Evolutionary conservation across 2,113 vertebrate genomes (phyloP), one percentile per base, ranked within the genome.

Genomic region (Malurus melanocephalus): DNA sequence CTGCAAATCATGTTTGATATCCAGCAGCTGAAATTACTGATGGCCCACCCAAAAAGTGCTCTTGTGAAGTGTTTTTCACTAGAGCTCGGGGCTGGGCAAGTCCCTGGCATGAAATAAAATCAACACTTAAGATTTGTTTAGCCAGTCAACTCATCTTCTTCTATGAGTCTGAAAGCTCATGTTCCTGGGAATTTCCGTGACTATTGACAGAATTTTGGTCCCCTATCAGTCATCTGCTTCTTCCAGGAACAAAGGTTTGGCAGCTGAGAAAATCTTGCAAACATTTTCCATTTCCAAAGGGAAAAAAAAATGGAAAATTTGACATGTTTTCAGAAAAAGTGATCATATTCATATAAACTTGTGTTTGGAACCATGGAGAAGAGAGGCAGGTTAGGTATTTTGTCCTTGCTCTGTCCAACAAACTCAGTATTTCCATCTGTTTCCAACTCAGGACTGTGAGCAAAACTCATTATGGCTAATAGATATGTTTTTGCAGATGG

Each of bases 11-110:
- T 23, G 12, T 51, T 89, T 93, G 84, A 94, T 94, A 90, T 89
- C 67, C 75, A 94, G 67, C 78, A 93, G 85, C 81, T 88, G 89
- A 92, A 83, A 85, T 73, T 85, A 73, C n/a, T 88, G 86, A 52
- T 7, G 14, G 71, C 15, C 81, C 91, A 87, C 85, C 94, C 89
- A 85, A 66, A 83, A 90, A 87, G 9, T n/a, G 32, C 62, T 92
- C 78, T 76, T 62, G 32, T 86, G 55, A 85, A 91, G 71, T 67
- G 42, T 90, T 93, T 88, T 85, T 73, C 67, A 20, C 46, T 76
- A 40, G 43, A 87, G 48, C 78, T 82, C 0, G 0, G 40, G 66
- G 64, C 78, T 79, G 55, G 75, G 80, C 55, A 90, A 94, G 92
- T 84, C 74, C 74, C 87, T 95, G 92, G 71, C 78, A 13, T 77